Base-by-base conservation (phyloP, 2,888 invertebrate species). In the Malthinus flaveolus region DNA sequence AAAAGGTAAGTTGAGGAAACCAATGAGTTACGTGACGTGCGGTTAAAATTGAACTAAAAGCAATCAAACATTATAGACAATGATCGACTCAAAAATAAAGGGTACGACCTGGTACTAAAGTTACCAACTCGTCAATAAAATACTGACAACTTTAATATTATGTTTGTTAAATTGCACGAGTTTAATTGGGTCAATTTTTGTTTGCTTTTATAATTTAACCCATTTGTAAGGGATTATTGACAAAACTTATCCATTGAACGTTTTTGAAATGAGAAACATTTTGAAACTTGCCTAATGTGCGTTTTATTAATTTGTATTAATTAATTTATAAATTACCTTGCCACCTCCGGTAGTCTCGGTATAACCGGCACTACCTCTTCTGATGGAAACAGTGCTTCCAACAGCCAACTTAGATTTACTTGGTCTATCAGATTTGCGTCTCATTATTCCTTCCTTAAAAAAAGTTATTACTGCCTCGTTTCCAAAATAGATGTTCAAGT, bases 361-460 rank as follows among this genome's bases (percentile, higher is more conserved):
- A 12, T 53, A 47, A 9, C 23, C 55, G n/a, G 23, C 5, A 48
- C 67, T 66, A 32, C 66, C 68, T 45, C 61, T 62, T 11, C 69
- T 55, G 39, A 71, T 62, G 5, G 68, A 68, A 31, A 70, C 68
- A 2, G 66, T 48, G 51, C 70, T 70, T 12, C 68, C 70, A 23
- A 70, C 53, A 6, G 65, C 67, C 9, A 45, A 46, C 56, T 59
- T 68, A 2, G 47, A 7, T 44, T 50, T 62, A 9, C 62, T 59
- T 0, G 46, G 34, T 34, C 60, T 42, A 47, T 49, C 46, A 34
- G 59, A 61, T 34, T 10, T 31, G 12, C 51, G 48, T 32, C 61
- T 46, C 11, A 46, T 5, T 7, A 58, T 47, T 33, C 34, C 50
- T 34, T 56, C 50, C 57, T 57, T 35, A 35, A 45, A n/a, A 44